phyloP scores from a whole-genome alignment of 2,888 invertebrate genomes.

The Watsonalla cultraria region DNA sequence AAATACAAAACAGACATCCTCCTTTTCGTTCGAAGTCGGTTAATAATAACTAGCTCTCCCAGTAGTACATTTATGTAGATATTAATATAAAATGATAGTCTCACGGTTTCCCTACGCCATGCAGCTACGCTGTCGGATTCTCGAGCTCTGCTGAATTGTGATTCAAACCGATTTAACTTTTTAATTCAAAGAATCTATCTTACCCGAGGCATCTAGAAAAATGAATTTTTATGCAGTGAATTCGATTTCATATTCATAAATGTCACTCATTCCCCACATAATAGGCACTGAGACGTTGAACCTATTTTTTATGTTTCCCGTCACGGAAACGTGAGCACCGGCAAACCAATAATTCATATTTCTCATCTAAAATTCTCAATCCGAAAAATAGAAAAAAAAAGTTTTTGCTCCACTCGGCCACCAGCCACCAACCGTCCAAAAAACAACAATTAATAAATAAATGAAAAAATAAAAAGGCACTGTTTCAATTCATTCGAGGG shows the following conservation, averaged over 20 bases:
- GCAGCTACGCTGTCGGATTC: too few species aligned
- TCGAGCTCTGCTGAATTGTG: too few species aligned
- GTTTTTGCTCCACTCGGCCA: slow-evolving; percentile 47
- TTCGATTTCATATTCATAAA: background rate
- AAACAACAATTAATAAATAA: slow-evolving; percentile 74
- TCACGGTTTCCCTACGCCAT: too few species aligned
- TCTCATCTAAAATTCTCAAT: slow-evolving; percentile 15
- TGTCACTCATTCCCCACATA: slow-evolving; percentile 1
- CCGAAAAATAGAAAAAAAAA: slow-evolving; percentile 10
- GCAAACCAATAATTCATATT: slow-evolving; percentile 18
- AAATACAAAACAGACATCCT: too few species aligned
- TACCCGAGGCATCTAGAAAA: background rate
- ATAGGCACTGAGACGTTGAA: background rate
- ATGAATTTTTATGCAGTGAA: background rate
- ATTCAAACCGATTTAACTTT: too few species aligned
- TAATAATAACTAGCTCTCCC: too few species aligned
- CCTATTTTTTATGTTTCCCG: background rate
- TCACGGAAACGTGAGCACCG: background rate
- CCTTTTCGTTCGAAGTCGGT: too few species aligned
- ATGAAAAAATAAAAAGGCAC: slow-evolving; percentile 56
- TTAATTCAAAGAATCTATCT: background rate
- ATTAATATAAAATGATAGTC: too few species aligned
- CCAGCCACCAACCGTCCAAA: slow-evolving; percentile 61
- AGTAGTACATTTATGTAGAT: too few species aligned
- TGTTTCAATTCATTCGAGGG: slow-evolving; percentile 76